Percentiles rank a stretch among this genome's conserved stretches.
Conservation (phyloP, 2,888 invertebrate genomes). For the Eurytoma californica region DNA sequence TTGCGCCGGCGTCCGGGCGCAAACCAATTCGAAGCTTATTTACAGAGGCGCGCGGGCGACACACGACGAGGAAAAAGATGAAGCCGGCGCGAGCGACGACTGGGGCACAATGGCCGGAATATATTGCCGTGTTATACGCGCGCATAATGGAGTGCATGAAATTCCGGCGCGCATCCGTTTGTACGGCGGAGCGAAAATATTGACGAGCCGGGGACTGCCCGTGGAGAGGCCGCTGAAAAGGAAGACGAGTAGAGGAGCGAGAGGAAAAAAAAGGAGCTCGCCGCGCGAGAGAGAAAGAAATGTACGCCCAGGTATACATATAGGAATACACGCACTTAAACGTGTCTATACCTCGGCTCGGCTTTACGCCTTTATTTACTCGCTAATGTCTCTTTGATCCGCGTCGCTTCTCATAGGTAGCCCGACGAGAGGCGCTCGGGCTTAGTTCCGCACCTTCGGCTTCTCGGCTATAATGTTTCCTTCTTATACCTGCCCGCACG, state of each 20-base stretch:
- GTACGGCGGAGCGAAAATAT: constrained; percentile 47
- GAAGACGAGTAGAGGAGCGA: constrained; percentile 9
- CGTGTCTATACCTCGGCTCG: constrained; percentile 8
- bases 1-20: neutral
- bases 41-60: neutral
- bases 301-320: neutral
- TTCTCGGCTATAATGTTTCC: constrained; percentile 11
- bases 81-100: neutral
- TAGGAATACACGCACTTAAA: neutral
- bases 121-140: constrained; percentile 4
- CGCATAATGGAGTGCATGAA: constrained; percentile 44
- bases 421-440: constrained; percentile 8
- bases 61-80: constrained; percentile 12
- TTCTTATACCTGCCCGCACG: constrained; percentile 8
- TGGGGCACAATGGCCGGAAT: no score
- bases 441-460: constrained; percentile 15
- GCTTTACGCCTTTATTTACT: constrained; percentile 57
- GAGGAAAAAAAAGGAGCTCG: constrained; percentile 17
- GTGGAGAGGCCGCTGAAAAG: constrained; percentile 31
- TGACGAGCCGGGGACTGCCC: constrained; percentile 44
- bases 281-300: neutral
- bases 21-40: no score
- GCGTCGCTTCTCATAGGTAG: constrained; percentile 21
- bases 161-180: constrained; percentile 23
- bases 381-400: constrained; percentile 55